These are phyloP conservation scores for Sylvietta virens DNA, from an alignment of 2,113 vertebrate species.

Conservation along the genomic window DNA sequence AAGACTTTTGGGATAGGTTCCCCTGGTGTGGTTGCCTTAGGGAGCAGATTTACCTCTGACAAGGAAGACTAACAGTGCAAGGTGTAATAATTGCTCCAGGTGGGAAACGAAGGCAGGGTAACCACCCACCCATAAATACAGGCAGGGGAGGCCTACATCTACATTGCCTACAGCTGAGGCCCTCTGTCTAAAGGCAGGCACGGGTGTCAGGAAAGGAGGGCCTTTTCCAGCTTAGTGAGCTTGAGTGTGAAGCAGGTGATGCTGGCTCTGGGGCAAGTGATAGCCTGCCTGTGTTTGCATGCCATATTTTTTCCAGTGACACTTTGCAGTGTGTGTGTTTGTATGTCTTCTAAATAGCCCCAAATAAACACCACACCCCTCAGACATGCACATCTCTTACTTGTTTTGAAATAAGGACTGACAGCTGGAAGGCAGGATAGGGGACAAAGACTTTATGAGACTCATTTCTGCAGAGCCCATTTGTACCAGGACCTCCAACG, in stretches of 20 bases:
- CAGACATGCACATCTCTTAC: background rate
- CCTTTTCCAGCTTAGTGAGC: background rate
- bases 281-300: background rate
- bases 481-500: background rate
- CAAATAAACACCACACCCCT: background rate
- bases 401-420: background rate
- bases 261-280: background rate
- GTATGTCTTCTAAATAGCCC: background rate
- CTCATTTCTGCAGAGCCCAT: background rate
- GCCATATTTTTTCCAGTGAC: conserved; percentile 4
- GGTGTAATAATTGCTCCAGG: background rate
- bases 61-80: background rate
- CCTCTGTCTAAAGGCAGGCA: background rate
- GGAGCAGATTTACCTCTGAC: background rate
- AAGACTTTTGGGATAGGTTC: background rate
- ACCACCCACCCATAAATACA: conserved; percentile 1
- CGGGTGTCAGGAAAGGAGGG: background rate
- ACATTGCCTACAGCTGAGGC: background rate
- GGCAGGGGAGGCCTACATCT: background rate
- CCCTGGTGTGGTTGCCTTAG: background rate
- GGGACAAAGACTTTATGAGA: background rate
- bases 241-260: conserved; percentile 7
- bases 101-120: background rate
- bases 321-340: background rate
- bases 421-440: background rate